Evolutionary conservation across 2,113 vertebrate genomes (phyloP), one percentile per base, ranked within the genome.

Genomic region (Saguinus midas): DNA sequence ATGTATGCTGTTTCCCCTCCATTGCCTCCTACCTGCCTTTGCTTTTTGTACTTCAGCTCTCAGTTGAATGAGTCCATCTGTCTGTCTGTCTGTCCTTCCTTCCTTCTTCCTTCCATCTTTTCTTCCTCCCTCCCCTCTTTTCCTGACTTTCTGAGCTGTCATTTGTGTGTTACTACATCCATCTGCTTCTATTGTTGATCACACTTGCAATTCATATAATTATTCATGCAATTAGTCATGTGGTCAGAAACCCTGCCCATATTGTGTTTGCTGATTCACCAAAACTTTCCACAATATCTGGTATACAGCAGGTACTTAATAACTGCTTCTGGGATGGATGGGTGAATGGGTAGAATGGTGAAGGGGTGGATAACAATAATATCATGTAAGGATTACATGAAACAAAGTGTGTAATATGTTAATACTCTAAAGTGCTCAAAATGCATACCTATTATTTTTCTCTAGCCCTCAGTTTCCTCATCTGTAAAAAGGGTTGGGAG

Each of bases 91-190:
- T 20, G n/a, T 18, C 57, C 37, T 64, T 17, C 17, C 25, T 32
- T 16, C 43, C 5, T 3, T 81, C 16, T 68, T 68, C 32, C 32
- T 68, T 68, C 16, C 32, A 0, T 68, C 66, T 68, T 43, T 13
- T 48, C 37, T 73, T 13, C 23, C 17, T 20, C 5, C 17, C 17
- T 45, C 1, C 81, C 58, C 79, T 64, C 27, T 64, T 52, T 21
- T 37, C 25, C 66, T 3, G 25, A 13, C 68, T 50, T 23, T 17
- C 32, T 3, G 48, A 25, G 73, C 48, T 45, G 13, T 8, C 9
- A 0, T 48, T 10, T 11, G n/a, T 1, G 1, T 6, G 10, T 11
- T 21, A 1, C n/a, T 18, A 1, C 10, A 21, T 27, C 68, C 48
- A 7, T 16, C 40, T 43, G 40, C 48, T 68, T 11, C 80, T 29